These are phyloP conservation scores for Acyrthosiphon pisum DNA, from an alignment of 1,140 invertebrate species.

Conservation along the genomic window DNA sequence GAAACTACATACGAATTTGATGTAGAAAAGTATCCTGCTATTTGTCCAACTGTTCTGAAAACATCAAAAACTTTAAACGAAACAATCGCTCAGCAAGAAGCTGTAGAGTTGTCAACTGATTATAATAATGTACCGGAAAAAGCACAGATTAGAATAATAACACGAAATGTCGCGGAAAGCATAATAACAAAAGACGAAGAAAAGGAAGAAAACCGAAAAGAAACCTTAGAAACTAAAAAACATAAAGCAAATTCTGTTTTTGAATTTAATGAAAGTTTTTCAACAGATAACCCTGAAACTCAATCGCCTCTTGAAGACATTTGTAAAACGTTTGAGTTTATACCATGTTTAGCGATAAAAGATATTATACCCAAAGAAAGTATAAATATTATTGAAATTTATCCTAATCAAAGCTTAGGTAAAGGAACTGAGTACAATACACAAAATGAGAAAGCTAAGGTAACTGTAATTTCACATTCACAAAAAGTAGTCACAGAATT, in stretches of 20 bases:
- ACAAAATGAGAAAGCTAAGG: conserved; percentile 65
- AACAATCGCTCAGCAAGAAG: conserved; percentile 43
- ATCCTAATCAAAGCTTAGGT: conserved; percentile 62
- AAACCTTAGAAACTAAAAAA: conserved; percentile 13
- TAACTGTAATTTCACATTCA: conserved; percentile 70
- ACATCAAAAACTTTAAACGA: conserved; percentile 42
- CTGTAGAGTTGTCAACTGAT: conserved; percentile 61
- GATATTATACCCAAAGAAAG: conserved; percentile 68
- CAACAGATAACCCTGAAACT: conserved; percentile 67
- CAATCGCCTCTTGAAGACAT: conserved; percentile 61
- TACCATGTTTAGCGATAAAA: conserved; percentile 63
- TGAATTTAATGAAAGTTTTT: conserved; percentile 68
- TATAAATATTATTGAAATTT: conserved; percentile 69
- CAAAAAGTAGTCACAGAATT: conserved; percentile 71
- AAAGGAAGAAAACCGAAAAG: conserved; percentile 61
- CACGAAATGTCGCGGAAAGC: conserved; percentile 59
- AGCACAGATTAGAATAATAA: conserved; percentile 55
- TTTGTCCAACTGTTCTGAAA: conserved; percentile 6
- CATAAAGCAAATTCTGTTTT: conserved; percentile 62
- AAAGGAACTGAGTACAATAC: conserved; percentile 62
- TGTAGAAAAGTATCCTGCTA: conserved; percentile 18
- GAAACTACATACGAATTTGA: conserved; percentile 62
- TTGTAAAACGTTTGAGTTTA: conserved; percentile 65
- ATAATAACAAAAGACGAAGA: conserved; percentile 66
- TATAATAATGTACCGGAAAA: conserved; percentile 60